These are phyloP conservation scores for Typhlomys cinereus DNA, from an alignment of 2,113 vertebrate genomes.

Conservation along the genomic window DNA sequence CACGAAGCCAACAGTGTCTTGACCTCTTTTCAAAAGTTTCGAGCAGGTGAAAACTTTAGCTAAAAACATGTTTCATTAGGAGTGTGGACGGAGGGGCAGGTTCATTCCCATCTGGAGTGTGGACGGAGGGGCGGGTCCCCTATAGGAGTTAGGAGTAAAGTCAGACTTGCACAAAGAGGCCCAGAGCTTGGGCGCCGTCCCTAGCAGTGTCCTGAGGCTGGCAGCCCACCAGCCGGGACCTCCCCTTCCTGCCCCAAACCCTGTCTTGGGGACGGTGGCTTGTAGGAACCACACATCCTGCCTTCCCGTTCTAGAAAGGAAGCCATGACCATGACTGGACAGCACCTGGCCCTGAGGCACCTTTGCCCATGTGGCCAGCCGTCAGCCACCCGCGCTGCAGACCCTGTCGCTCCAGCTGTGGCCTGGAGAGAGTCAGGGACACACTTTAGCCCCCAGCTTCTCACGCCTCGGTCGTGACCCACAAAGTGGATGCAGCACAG, in stretches of 20 bases:
- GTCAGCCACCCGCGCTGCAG: background rate
- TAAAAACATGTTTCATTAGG: too few relatives aligned
- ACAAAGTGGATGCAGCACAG: background rate
- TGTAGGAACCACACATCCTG: background rate
- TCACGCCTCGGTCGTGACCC: background rate
- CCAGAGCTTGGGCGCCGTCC: background rate
- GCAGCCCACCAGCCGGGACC: too few relatives aligned
- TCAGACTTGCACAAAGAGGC: background rate
- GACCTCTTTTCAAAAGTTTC: background rate
- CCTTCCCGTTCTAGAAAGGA: background rate
- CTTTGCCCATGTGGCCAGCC: rapidly evolving
- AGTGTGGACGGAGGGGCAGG: too few relatives aligned
- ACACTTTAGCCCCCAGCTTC: background rate
- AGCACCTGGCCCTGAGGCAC: background rate
- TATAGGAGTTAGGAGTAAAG: background rate
- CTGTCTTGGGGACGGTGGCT: too few relatives aligned
- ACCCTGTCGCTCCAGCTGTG: rapidly evolving
- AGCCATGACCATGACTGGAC: background rate
- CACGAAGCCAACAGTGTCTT: background rate
- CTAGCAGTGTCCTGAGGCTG: background rate
- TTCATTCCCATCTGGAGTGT: too few relatives aligned
- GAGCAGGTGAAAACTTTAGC: background rate
- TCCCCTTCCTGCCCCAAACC: too few relatives aligned
- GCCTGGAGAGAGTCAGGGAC: too few relatives aligned
- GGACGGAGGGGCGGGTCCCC: rapidly evolving